Base-by-base conservation (phyloP, 1,140 invertebrate species). In the Cydia pomonella region DNA sequence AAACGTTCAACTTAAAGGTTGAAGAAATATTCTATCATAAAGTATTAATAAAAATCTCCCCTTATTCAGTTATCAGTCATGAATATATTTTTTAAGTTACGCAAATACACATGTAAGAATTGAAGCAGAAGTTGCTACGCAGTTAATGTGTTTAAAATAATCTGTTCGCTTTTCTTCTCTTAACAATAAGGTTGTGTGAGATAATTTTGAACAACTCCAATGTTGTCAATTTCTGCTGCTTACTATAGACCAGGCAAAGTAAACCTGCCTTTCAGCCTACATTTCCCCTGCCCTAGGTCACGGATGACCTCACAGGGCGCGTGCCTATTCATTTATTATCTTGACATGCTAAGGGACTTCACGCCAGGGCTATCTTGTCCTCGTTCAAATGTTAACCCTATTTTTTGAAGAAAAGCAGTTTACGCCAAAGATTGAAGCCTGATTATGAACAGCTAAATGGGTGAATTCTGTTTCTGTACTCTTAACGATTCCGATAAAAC, bases 291-390 rank as follows among this genome's bases (percentile, higher is more conserved):
- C 64, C 64, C n/a, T 69, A 59, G 53, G 53, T 21, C n/a, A 69
- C 25, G 64, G 64, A 69, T 33, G 64, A 69, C 64, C 64, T 69
- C 64, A 69, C 29, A n/a, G 63, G 63, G 29, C 64, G 64, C 64
- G 64, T 69, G 64, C 64, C 64, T 69, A 69, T 69, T 69, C 64
- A 69, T 69, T 69, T 69, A 33, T n/a, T 69, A 69, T 69, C 64
- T 69, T 69, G 64, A 38, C 29, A 38, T 69, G n/a, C 64, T 69
- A 59, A 50, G 64, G 64, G 64, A 69, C 25, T 64, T 33, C 29
- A 66, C 25, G 63, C 63, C 63, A 69, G 29, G 29, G 29, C 18
- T 69, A 18, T 33, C 64, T 29, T 69, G 64, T 41, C 64, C 29
- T 33, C 27, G n/a, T 21, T 41, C 10, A 33, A 66, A 33, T 33